Evolutionary conservation across 1,140 invertebrate genomes (phyloP), one percentile per base, ranked within the genome.

Genomic region (Penaeus chinensis): DNA sequence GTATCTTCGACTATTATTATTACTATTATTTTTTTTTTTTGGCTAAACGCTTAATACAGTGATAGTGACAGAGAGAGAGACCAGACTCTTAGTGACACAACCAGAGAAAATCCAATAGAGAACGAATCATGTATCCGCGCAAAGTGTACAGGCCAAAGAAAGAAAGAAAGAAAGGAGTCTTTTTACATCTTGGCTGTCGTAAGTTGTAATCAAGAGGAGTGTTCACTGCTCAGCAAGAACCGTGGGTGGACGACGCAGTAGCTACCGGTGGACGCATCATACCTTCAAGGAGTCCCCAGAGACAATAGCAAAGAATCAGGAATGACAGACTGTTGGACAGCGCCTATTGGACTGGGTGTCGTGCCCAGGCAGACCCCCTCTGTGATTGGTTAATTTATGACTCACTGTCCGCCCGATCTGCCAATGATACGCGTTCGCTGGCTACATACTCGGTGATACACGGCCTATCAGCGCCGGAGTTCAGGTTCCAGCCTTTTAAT

Each of bases 361-460:
- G 86, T 81, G 86, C 86, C 69, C 66, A 69, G 79, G 80, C 62
- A 77, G 86, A 87, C 86, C 86, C 86, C 86, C 86, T 87, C 86
- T 87, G 86, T 76, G 86, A 87, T 87, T 87, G 86, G 86, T 77
- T 82, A 87, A 87, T 87, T 87, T 87, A 87, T 87, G 80, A 62
- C 66, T 63, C 69, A 66, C 80, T 62, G 54, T 62, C 81, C 80
- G 78, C 78, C 86, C 81, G 86, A 87, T 87, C 86, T 87, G 86
- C 86, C 86, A 87, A 87, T 87, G 86, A 87, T 87, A 87, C 27
- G 86, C 86, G 86, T 82, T 60, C 86, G 69, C 78, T 19, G 86
- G 86, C 66, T 87, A 83, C 86, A 83, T 66, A 71, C 80, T 66
- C 80, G 86, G 47, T 82, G 86, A 87, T 87, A 76, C 86, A 87